phyloP scores from a whole-genome alignment of 2,113 vertebrate genomes.

The Dromas ardeola region DNA sequence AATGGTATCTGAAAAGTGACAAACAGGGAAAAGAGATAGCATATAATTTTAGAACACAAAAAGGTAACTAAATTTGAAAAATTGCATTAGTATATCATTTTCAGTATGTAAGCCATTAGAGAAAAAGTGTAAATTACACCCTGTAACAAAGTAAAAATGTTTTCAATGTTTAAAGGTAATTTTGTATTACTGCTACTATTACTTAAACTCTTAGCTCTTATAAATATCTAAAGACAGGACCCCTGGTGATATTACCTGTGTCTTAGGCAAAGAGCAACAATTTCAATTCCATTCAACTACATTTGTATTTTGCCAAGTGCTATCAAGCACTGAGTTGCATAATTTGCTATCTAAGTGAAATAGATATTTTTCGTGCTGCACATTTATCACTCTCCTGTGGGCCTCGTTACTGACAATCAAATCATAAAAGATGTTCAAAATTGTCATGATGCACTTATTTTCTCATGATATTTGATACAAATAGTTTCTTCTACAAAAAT shows the following conservation, averaged over 20 bases:
- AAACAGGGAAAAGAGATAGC: constrained; percentile 78
- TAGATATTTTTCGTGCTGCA: constrained; percentile 82
- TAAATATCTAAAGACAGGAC: constrained; percentile 93
- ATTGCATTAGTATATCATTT: constrained; percentile 86
- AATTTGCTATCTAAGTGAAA: constrained; percentile 86
- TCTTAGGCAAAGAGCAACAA: constrained; percentile 91
- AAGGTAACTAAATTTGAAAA: constrained; percentile 84
- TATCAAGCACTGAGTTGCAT: constrained; percentile 85
- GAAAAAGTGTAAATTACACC: constrained; percentile 85
- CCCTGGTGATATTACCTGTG: constrained; percentile 92
- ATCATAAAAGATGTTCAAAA: constrained; percentile 79
- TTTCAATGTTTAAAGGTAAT: constrained; percentile 89
- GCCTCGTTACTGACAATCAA: constrained; percentile 85
- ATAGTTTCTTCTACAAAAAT: constrained; percentile 77
- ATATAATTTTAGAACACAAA: constrained; percentile 83
- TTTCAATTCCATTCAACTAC: constrained; percentile 94
- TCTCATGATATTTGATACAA: constrained; percentile 79
- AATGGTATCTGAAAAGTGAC: constrained; percentile 80
- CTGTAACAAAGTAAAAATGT: constrained; percentile 89
- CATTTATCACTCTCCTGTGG: constrained; percentile 85
- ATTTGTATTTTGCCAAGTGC: constrained; percentile 92
- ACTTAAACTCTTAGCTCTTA: constrained; percentile 96
- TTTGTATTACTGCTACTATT: constrained; percentile 94
- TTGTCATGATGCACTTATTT: constrained; percentile 84
- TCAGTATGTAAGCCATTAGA: constrained; percentile 84